Conservation (phyloP, 2,797 vertebrate species). For the Cynodonichthys magdalenae region DNA sequence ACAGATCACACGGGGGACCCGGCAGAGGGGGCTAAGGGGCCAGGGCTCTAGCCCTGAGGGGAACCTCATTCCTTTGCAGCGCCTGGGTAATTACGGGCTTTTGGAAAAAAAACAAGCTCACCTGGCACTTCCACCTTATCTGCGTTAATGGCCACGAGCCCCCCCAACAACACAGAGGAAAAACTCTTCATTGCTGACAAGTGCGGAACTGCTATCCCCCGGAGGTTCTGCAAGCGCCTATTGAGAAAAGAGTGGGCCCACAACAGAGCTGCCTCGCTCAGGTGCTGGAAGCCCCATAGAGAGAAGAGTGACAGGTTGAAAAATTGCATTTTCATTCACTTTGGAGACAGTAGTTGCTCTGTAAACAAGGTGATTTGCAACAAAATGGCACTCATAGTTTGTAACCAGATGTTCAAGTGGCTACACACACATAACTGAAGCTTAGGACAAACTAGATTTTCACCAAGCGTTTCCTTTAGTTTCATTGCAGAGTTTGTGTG, state of each 20-base stretch:
- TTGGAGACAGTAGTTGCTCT: slow-evolving; percentile 38
- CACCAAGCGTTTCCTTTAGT: slow-evolving; percentile 5
- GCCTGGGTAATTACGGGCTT: slow-evolving; percentile 71
- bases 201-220: slow-evolving; percentile 47
- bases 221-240: slow-evolving; percentile 38
- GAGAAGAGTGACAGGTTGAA: slow-evolving; percentile 68
- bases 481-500: slow-evolving; percentile 12
- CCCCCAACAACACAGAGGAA: slow-evolving; percentile 55
- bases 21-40: slow-evolving; percentile 46
- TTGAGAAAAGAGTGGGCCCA: slow-evolving; percentile 41
- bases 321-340: slow-evolving; percentile 69
- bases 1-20: slow-evolving; percentile 21
- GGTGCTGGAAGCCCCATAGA: slow-evolving; percentile 51
- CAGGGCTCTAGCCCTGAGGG: slow-evolving; percentile 55
- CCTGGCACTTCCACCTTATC: slow-evolving; percentile 68
- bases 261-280: slow-evolving; percentile 42
- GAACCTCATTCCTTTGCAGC: slow-evolving; percentile 58
- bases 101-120: slow-evolving; percentile 64
- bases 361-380: slow-evolving; percentile 71
- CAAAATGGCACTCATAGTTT: slow-evolving; percentile 28
- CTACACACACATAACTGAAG: slow-evolving; percentile 28
- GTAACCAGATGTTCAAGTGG: slow-evolving; percentile 44
- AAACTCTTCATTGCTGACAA: slow-evolving; percentile 61
- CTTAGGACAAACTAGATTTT: slow-evolving; percentile 35
- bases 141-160: slow-evolving; percentile 64